Conservation (phyloP, 2,797 vertebrate genomes). For the Gallinago solitaria region DNA sequence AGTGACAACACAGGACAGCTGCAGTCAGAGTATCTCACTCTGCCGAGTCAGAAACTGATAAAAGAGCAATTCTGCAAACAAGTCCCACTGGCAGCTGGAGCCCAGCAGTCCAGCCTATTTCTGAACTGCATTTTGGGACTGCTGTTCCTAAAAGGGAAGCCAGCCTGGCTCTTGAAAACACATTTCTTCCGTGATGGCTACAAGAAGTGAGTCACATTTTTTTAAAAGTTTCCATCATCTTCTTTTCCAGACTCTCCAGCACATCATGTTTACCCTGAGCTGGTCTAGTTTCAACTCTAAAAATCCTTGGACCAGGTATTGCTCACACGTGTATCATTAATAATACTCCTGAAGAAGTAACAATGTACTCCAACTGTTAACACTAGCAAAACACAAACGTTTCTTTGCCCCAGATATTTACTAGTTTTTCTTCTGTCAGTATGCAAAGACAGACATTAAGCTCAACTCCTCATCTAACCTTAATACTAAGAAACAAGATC, state of each 20-base stretch:
- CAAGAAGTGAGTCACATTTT: constrained; percentile 47
- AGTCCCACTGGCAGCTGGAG: background rate
- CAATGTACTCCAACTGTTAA: background rate
- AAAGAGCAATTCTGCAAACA: background rate
- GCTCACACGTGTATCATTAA: accelerated
- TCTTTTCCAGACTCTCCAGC: background rate
- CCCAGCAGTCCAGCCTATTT: background rate
- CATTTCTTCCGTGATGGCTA: constrained; percentile 42
- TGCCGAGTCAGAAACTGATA: background rate
- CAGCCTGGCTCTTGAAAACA: background rate
- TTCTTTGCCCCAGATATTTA: background rate
- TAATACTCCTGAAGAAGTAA: background rate
- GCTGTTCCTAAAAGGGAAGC: background rate
- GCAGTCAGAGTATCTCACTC: accelerated
- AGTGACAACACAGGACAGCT: background rate
- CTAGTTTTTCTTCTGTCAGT: background rate
- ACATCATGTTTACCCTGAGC: background rate
- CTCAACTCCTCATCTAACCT: background rate
- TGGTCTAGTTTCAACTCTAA: background rate
- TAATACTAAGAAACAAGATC: background rate
- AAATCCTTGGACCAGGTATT: background rate
- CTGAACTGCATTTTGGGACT: accelerated
- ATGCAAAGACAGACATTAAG: background rate
- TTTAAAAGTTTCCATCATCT: background rate
- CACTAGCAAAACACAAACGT: background rate